A percentile compares a stretch with the other conserved stretches of the same genome.
phyloP scores from a whole-genome alignment of 2,113 vertebrate species.

The Poeciliopsis turrubarensis region DNA sequence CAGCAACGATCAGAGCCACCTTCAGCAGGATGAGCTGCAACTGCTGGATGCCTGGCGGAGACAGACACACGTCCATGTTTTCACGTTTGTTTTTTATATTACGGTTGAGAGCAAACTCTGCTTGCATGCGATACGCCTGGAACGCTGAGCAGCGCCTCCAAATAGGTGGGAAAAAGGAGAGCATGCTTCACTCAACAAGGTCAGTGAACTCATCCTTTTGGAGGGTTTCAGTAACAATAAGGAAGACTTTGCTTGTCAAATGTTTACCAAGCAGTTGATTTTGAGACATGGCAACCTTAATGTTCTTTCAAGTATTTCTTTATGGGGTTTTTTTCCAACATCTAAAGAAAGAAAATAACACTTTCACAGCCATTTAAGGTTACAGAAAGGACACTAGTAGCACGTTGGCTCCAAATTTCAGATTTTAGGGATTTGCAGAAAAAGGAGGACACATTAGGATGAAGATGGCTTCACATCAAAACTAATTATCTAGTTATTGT shows the following conservation, averaged over 20 bases:
- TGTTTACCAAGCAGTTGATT: not conserved
- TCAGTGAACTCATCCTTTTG: not conserved
- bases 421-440: not conserved
- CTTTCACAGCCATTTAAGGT: not conserved
- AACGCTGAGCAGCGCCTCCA: not conserved
- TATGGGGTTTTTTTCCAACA: too few relatives aligned
- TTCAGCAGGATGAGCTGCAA: conserved; percentile 96
- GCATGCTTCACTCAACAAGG: not conserved
- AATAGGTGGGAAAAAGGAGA: not conserved
- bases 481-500: too few relatives aligned
- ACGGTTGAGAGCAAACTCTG: not conserved
- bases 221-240: not conserved
- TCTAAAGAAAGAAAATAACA: not conserved
- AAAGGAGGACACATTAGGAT: not conserved
- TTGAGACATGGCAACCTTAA: not conserved
- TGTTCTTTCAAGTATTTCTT: too few relatives aligned
- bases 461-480: not conserved
- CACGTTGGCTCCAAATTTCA: not conserved
- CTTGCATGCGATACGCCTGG: too few relatives aligned
- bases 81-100: not conserved
- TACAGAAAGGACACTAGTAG: not conserved
- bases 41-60: conserved; percentile 90
- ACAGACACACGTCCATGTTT: conserved; percentile 23
- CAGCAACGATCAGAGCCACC: conserved; percentile 91
- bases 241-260: not conserved